Evolutionary conservation across 2,888 invertebrate genomes (phyloP).

Genomic region (Phorcus lineatus): DNA sequence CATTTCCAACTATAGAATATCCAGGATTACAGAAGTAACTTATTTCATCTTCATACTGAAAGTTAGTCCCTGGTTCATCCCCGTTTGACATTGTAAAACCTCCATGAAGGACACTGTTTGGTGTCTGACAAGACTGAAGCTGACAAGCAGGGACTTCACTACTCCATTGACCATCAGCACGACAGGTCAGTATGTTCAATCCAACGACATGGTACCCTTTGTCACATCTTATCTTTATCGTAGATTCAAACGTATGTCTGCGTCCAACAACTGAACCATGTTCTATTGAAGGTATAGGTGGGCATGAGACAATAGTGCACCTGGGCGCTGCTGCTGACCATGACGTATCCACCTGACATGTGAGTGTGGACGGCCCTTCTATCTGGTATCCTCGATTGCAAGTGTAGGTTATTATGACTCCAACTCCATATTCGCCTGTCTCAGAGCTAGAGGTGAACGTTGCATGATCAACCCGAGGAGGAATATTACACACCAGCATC

Average conservation of each 20-base stretch:
- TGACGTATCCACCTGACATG: conserved; percentile 55
- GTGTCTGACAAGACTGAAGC: neutral
- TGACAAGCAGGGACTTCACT: conserved; percentile 46
- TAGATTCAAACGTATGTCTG: conserved; percentile 64
- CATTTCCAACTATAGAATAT: conserved; percentile 49
- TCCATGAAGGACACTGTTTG: conserved; percentile 12
- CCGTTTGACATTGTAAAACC: neutral
- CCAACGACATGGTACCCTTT: conserved; percentile 45
- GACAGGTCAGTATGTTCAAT: conserved; percentile 40
- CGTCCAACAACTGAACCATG: conserved; percentile 44
- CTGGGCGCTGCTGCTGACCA: conserved; percentile 47
- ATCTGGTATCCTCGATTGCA: conserved; percentile 82
- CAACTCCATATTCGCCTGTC: conserved; percentile 34
- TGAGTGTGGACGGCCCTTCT: conserved; percentile 48
- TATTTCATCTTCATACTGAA: conserved; percentile 39
- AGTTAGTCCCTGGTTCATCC: neutral
- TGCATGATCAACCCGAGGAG: conserved; percentile 55
- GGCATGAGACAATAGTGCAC: conserved; percentile 44
- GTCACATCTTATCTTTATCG: conserved; percentile 38
- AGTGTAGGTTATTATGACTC: conserved; percentile 79
- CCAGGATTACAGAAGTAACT: conserved; percentile 60
- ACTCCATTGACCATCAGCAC: conserved; percentile 52
- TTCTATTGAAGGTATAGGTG: conserved; percentile 33
- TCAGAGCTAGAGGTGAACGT: conserved; percentile 31
- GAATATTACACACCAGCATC: conserved; percentile 49